Conservation (phyloP, 2,888 invertebrate species). For the Apamea sordens region DNA sequence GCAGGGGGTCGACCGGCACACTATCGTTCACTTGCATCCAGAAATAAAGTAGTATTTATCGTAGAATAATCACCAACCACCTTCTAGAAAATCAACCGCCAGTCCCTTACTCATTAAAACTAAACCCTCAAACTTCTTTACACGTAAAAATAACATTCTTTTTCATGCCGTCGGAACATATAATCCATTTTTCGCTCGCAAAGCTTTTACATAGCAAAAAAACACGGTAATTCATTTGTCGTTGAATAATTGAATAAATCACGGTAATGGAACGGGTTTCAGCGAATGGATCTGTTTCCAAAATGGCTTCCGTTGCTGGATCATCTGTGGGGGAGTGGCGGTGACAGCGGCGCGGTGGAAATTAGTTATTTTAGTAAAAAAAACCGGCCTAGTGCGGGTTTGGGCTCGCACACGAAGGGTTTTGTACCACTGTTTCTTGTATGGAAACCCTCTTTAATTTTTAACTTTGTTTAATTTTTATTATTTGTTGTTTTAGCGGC, state of each 20-base stretch:
- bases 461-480: neutral
- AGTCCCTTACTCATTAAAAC: neutral
- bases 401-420: neutral
- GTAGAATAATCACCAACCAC: neutral
- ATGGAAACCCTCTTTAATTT: neutral
- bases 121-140: slow-evolving; percentile 25
- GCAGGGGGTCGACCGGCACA: too few species aligned
- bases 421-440: neutral
- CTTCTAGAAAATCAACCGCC: neutral
- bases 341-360: slow-evolving; percentile 26
- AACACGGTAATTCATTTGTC: slow-evolving; percentile 81
- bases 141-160: slow-evolving; percentile 24
- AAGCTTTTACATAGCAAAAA: slow-evolving; percentile 69
- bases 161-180: slow-evolving; percentile 38
- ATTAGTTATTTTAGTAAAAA: slow-evolving; percentile 6
- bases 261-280: slow-evolving; percentile 84
- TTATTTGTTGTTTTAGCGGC: neutral
- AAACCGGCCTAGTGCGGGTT: neutral
- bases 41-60: neutral
- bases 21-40: too few species aligned
- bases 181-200: slow-evolving; percentile 55
- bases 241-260: slow-evolving; percentile 88
- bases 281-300: slow-evolving; percentile 82
- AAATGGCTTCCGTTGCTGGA: slow-evolving; percentile 72
- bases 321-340: slow-evolving; percentile 49